Base-by-base conservation (phyloP, 2,888 invertebrate genomes). In the Panorpa germanica region DNA sequence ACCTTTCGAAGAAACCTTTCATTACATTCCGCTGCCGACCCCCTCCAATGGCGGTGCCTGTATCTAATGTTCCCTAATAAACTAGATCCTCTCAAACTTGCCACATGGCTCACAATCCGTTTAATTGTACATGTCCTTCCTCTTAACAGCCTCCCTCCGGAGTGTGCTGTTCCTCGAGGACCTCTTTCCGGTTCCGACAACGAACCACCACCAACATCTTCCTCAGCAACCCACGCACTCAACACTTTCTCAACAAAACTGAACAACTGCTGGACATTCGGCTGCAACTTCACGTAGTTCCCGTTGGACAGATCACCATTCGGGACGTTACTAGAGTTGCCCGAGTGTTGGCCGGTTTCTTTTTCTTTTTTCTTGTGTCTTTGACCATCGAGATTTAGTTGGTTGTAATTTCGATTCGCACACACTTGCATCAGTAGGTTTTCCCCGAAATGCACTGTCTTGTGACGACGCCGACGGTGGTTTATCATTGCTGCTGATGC, bases 1-100 rank as follows among this genome's bases (percentile, higher is more conserved):
- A 86, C 85, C 80, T 83, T 85, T 56, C 75, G 68, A 36, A 86
- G 65, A 59, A 88, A 86, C 44, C 74, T 63, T 53, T 83, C 82
- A 50, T 86, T 86, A 61, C 86, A 88, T 44, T 77, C 75, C 52
- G 80, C 80, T 33, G 82, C 76, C 23, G 81, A 75, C 37, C 78
- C 72, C 45, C 82, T 76, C 72, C 80, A 82, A 54, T 85, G 83
- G 43, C 76, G 69, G 51, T 85, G 83, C 26, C 74, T 63, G 50
- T 67, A 75, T 39, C 74, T 59, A 27, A 74, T 62, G 46, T 71
- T 74, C 26, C 75, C 75, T 40, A 75, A 55, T 40, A 70, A 61
- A 37, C 66, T 59, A 5, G 71, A 65, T 15, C 72, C 74, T 31
- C 65, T 64, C 36, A 75, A 49, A 41, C 69, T 68, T n/a, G 73